Evolutionary conservation across 2,888 invertebrate species (phyloP).

Genomic region (Synergus gifuensis): DNA sequence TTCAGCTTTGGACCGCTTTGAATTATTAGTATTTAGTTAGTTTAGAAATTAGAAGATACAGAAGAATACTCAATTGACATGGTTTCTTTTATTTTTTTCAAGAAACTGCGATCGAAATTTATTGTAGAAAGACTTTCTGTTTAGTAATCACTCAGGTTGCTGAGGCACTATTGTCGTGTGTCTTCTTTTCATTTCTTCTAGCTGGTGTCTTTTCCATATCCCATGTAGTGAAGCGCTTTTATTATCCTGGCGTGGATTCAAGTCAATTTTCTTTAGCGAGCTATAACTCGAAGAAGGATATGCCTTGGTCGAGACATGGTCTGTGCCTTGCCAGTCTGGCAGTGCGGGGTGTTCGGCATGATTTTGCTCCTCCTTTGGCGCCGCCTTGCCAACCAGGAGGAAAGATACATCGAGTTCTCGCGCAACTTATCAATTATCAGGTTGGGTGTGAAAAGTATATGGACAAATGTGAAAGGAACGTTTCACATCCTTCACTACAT

Average conservation of each 20-base stretch:
- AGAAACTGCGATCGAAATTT: too few species aligned
- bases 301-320: slow-evolving; percentile 48
- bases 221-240: slow-evolving; percentile 63
- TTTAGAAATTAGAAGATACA: not conserved
- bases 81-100: too few species aligned
- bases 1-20: not conserved
- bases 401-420: slow-evolving; percentile 53
- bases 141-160: not conserved
- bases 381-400: slow-evolving; percentile 51
- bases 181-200: slow-evolving; percentile 39
- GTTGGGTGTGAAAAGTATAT: not conserved
- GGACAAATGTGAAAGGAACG: not conserved
- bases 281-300: slow-evolving; percentile 63
- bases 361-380: slow-evolving; percentile 58
- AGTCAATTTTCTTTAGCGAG: slow-evolving; percentile 75
- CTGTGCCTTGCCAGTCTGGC: slow-evolving; percentile 56
- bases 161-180: not conserved
- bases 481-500: not conserved
- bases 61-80: too few species aligned
- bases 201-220: slow-evolving; percentile 16
- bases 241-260: slow-evolving; percentile 75
- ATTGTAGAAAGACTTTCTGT: not conserved
- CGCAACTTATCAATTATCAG: slow-evolving; percentile 61
- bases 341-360: slow-evolving; percentile 51
- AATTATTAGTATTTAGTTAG: not conserved